Conservation (phyloP, 2,113 vertebrate genomes). For the Corydoras sp. region DNA sequence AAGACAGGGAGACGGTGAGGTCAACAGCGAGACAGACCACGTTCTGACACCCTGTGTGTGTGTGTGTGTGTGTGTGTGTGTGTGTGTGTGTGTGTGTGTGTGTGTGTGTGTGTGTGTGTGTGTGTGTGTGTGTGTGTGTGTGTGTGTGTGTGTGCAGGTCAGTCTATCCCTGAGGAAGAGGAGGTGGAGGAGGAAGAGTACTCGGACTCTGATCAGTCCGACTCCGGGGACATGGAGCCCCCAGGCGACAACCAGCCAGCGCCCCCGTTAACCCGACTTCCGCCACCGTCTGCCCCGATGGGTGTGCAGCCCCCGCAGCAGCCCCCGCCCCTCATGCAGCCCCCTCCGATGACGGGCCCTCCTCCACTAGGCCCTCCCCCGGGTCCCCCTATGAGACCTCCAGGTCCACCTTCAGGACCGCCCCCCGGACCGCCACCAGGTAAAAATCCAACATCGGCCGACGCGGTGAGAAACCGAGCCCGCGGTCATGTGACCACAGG, state of each 20-base stretch:
- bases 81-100: constrained; percentile 24
- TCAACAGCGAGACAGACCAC: no score
- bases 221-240: constrained; percentile 69
- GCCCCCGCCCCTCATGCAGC: constrained; percentile 77
- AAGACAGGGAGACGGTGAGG: no score
- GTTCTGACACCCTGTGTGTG: background rate
- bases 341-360: constrained; percentile 86
- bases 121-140: background rate
- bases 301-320: constrained; percentile 46
- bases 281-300: constrained; percentile 53
- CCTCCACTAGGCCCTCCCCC: constrained; percentile 90
- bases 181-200: constrained; percentile 88
- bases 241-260: constrained; percentile 57
- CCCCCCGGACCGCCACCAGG: constrained; percentile 96
- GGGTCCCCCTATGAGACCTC: constrained; percentile 85
- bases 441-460: constrained; percentile 40
- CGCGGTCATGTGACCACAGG: no score
- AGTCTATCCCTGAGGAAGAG: constrained; percentile 88
- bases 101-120: constrained; percentile 34
- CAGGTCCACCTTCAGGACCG: constrained; percentile 89
- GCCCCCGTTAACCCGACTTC: constrained; percentile 57
- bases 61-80: constrained; percentile 30
- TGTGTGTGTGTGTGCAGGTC: constrained; percentile 68
- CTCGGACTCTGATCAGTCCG: constrained; percentile 77
- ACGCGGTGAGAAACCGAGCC: no score